A percentile compares a stretch with the other conserved stretches of the same genome.
phyloP scores from a whole-genome alignment of 1,140 invertebrate genomes.

The Octopus bimaculoides region DNA sequence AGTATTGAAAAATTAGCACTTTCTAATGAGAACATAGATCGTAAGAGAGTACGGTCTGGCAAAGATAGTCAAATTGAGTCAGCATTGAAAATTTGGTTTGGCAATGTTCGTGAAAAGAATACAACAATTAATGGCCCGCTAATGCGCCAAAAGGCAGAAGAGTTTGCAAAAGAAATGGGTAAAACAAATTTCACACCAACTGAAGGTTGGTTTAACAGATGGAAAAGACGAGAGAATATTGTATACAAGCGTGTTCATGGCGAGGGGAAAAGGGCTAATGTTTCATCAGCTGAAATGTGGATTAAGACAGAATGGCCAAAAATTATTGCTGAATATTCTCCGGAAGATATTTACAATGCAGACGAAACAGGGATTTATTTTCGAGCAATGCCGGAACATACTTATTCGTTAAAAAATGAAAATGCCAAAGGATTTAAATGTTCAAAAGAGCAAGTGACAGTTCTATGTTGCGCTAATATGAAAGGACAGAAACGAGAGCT shows the following conservation, averaged over 20 bases:
- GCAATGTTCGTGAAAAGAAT: background rate
- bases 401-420: conserved; percentile 44
- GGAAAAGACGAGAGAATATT: conserved; percentile 19
- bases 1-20: background rate
- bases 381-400: conserved; percentile 31
- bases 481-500: conserved; percentile 54
- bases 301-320: conserved; percentile 11
- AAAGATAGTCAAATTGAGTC: background rate
- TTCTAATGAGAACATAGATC: background rate
- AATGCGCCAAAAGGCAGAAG: background rate
- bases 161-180: conserved; percentile 4
- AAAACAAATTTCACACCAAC: conserved; percentile 9
- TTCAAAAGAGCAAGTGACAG: conserved; percentile 55
- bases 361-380: conserved; percentile 59
- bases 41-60: background rate
- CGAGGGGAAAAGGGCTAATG: conserved; percentile 11
- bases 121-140: background rate
- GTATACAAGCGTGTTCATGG: conserved; percentile 5
- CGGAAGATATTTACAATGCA: conserved; percentile 56
- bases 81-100: background rate
- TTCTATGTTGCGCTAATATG: conserved; percentile 54
- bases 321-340: conserved; percentile 39
- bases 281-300: conserved; percentile 4
- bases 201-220: conserved; percentile 14
- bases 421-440: conserved; percentile 47